Percentiles rank a stretch among this genome's conserved stretches.
Evolutionary conservation across 2,888 invertebrate species (phyloP).

Genomic region (Pomacea canaliculata): DNA sequence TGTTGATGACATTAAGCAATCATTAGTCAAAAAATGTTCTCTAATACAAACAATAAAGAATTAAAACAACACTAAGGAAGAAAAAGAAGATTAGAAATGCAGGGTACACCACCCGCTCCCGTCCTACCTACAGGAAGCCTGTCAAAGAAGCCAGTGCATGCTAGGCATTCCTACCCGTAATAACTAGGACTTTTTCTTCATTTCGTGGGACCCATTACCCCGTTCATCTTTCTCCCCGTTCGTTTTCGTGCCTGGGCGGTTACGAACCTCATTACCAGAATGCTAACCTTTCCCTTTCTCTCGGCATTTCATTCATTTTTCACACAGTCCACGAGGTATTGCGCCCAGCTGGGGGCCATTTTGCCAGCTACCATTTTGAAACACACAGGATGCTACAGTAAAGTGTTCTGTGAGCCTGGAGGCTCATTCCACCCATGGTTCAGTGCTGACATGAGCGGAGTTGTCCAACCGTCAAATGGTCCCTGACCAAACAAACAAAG

Average conservation of each 20-base stretch:
- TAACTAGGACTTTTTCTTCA: too few species aligned
- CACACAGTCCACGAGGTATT: background rate
- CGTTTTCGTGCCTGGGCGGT: background rate
- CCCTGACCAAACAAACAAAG: conserved; percentile 25
- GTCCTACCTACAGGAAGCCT: too few species aligned
- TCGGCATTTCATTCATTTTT: too few species aligned
- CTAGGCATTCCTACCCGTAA: too few species aligned
- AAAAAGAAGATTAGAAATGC: too few species aligned
- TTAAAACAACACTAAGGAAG: too few species aligned
- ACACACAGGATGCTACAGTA: background rate
- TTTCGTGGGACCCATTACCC: background rate
- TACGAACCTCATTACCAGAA: background rate
- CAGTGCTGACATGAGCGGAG: background rate
- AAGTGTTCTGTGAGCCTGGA: too few species aligned
- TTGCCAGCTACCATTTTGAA: background rate
- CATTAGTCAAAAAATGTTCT: too few species aligned
- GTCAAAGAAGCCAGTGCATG: too few species aligned
- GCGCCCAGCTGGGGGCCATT: background rate
- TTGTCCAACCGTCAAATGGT: conserved; percentile 5
- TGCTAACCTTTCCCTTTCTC: background rate
- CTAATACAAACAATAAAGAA: too few species aligned
- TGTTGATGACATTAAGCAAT: too few species aligned
- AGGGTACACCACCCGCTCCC: too few species aligned
- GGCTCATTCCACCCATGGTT: background rate
- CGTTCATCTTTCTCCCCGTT: background rate